Evolutionary conservation across 92 coral and sea anemone species (phyloP).

Genomic region (Actinernus sp.): DNA sequence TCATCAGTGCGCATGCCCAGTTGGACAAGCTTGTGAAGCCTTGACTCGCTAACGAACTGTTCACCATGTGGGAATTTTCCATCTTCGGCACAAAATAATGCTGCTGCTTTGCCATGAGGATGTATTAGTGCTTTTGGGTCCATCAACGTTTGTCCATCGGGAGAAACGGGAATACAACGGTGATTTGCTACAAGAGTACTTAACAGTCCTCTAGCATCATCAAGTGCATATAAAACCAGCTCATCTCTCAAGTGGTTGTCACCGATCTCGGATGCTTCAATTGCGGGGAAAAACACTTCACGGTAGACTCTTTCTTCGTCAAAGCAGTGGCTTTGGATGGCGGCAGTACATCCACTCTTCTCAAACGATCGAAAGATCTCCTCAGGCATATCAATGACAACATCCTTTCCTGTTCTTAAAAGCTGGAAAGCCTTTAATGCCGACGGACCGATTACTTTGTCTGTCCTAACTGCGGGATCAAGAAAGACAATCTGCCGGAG

Average conservation of each 20-base stretch:
- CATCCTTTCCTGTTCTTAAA: neutral
- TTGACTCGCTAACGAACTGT: conserved; percentile 27
- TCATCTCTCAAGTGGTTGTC: conserved; percentile 14
- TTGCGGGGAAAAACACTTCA: conserved; percentile 67
- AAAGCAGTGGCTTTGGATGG: conserved; percentile 18
- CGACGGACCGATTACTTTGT: too few species aligned
- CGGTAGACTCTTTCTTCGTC: conserved; percentile 39
- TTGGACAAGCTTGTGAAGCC: conserved; percentile 51
- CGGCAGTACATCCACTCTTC: conserved; percentile 12
- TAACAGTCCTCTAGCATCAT: conserved; percentile 17
- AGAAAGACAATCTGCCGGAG: too few species aligned
- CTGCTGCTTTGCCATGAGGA: conserved; percentile 53
- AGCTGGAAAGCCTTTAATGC: too few species aligned
- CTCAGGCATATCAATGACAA: conserved; percentile 62
- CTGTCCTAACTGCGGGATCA: too few species aligned
- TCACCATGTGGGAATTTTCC: conserved; percentile 70
- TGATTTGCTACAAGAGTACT: conserved; percentile 8
- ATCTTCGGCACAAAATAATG: conserved; percentile 60
- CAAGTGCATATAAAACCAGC: conserved; percentile 55
- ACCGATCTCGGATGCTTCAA: conserved; percentile 23
- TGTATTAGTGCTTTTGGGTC: conserved; percentile 55
- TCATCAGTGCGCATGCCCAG: conserved; percentile 84
- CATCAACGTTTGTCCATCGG: conserved; percentile 43
- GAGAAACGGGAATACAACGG: conserved; percentile 76
- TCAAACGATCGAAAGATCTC: conserved; percentile 40